These are phyloP conservation scores for Callimico goeldii DNA, from an alignment of 2,797 vertebrate genomes.

Conservation along the genomic window DNA sequence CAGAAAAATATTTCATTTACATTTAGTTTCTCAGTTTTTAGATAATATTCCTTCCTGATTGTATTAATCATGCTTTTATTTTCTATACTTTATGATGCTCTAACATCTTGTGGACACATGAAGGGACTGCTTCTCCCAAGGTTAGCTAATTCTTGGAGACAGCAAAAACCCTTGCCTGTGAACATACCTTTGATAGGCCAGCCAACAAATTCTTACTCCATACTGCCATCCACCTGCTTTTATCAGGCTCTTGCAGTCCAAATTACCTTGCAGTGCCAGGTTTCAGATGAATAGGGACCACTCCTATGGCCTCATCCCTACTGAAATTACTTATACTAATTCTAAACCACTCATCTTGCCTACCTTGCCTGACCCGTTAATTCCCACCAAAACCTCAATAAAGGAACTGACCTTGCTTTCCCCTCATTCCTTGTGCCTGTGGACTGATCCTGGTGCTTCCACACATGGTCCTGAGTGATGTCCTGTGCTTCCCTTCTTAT, in stretches of 20 bases:
- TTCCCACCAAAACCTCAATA: neutral
- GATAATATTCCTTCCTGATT: neutral
- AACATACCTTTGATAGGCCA: neutral
- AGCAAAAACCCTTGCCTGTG: neutral
- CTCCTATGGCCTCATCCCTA: neutral
- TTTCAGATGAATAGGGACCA: too few species aligned
- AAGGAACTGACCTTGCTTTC: neutral
- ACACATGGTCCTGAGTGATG: rapidly evolving
- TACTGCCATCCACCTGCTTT: neutral
- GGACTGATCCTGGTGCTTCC: neutral
- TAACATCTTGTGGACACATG: neutral
- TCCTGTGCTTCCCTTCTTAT: neutral
- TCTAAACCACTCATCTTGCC: neutral
- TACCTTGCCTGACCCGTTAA: neutral
- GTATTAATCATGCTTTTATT: neutral
- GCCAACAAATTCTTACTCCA: neutral
- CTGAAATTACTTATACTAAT: neutral
- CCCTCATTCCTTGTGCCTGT: neutral
- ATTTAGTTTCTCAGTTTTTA: neutral
- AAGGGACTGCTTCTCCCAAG: neutral
- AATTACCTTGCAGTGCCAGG: neutral
- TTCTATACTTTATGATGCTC: neutral
- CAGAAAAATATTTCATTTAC: neutral
- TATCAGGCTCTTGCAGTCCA: neutral
- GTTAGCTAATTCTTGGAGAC: neutral